These are phyloP conservation scores for Orchestes rusci DNA, from an alignment of 2,888 invertebrate genomes.

Conservation along the genomic window DNA sequence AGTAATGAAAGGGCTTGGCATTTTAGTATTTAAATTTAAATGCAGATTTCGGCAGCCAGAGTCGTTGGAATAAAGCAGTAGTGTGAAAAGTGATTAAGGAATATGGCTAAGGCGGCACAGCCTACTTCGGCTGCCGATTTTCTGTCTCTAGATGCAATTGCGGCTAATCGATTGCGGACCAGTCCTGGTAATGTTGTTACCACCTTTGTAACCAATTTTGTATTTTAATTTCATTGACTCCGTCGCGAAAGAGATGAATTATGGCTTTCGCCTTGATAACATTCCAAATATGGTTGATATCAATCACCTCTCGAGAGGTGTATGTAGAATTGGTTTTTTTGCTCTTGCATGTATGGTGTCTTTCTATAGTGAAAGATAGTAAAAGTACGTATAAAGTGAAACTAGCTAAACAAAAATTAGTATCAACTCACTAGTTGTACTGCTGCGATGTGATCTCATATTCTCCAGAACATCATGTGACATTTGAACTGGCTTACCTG, in stretches of 20 bases:
- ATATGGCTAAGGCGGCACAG: conserved; percentile 11
- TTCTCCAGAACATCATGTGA: too few relatives aligned
- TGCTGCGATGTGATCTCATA: neutral
- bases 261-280: neutral
- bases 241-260: too few relatives aligned
- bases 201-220: too few relatives aligned
- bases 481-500: too few relatives aligned
- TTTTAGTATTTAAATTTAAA: conserved; percentile 37
- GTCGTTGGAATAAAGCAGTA: conserved; percentile 28
- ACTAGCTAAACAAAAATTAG: neutral
- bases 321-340: neutral
- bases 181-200: too few relatives aligned
- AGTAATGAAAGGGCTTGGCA: conserved; percentile 16
- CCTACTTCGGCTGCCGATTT: too few relatives aligned
- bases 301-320: neutral
- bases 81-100: conserved; percentile 23
- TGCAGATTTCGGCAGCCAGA: conserved; percentile 33
- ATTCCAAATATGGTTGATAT: neutral
- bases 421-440: neutral
- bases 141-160: too few relatives aligned
- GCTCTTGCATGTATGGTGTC: too few relatives aligned
- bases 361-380: neutral
- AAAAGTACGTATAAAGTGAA: neutral
- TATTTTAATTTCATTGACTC: too few relatives aligned
- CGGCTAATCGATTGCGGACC: too few relatives aligned